Percentiles rank a stretch among this genome's conserved stretches.
Evolutionary conservation across 2,797 vertebrate species (phyloP).

Genomic region (Florisuga fusca): DNA sequence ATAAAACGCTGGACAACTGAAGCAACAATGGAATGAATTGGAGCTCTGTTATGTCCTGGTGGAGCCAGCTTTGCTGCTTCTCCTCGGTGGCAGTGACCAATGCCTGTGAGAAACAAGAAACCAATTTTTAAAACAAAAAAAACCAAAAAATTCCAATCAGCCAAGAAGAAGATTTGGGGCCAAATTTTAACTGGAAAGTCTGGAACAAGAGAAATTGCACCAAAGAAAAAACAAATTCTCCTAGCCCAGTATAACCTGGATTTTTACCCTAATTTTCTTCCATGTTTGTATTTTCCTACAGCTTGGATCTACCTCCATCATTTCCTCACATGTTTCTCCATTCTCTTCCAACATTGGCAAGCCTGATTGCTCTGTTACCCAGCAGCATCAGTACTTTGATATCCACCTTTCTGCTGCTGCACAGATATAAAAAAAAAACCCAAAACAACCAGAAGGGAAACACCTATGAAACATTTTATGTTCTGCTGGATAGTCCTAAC

Average conservation of each 20-base stretch:
- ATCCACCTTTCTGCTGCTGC: neutral
- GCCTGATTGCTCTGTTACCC: neutral
- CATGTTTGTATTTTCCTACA: neutral
- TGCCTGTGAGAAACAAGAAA: neutral
- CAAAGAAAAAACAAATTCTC: neutral
- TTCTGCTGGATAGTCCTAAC: neutral
- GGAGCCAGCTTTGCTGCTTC: neutral
- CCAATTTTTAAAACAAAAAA: neutral
- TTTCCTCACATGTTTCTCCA: neutral
- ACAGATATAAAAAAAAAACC: neutral
- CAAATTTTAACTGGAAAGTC: neutral
- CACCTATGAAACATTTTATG: neutral
- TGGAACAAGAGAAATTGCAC: neutral
- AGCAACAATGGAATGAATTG: neutral
- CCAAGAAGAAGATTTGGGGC: neutral
- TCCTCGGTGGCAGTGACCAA: neutral
- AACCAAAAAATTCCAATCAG: neutral
- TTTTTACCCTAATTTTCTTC: neutral
- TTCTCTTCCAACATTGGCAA: neutral
- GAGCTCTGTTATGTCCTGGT: neutral
- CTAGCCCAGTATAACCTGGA: rapidly evolving
- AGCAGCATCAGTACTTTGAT: neutral
- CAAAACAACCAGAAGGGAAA: neutral
- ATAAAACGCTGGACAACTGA: neutral
- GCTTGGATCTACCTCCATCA: neutral